Evolutionary conservation across 2,888 invertebrate genomes (phyloP), one percentile per base, ranked within the genome.

Genomic region (Heliconius ismenius): DNA sequence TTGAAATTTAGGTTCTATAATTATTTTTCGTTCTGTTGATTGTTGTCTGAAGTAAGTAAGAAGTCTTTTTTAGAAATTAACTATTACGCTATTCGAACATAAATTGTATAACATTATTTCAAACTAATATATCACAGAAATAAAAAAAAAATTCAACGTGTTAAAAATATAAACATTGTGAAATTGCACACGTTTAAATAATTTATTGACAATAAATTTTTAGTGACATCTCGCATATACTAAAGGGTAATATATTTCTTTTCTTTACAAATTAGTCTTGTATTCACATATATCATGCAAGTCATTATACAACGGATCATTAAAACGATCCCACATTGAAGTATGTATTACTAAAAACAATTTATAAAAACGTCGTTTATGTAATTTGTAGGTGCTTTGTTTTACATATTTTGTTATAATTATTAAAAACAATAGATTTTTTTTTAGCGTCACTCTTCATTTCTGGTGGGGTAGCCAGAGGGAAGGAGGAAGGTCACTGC

Each of bases 251-350:
- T 63, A 78, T 78, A 79, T 78, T 67, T 78, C 76, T 74, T 78
- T 75, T 75, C 74, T 65, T 76, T 75, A 75, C 72, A 76, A 79
- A 79, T 79, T 78, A 78, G 79, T 76, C 70, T 67, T 21, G 73
- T 65, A 63, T 74, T 77, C 72, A 63, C 72, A 76, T 79, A 78
- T 36, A 79, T 79, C 78, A 74, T 65, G n/a, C 36, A 28, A 39
- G 43, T 64, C 54, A 70, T 75, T 69, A 63, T 74, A 39, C 39
- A 69, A 58, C n/a, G 62, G 54, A n/a, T 15, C 60, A 75, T 75
- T 75, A 62, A 60, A 39, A n/a, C 21, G 49, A n/a, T n/a, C n/a
- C n/a, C n/a, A n/a, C 24, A 62, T 69, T 68, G 26, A 62, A 62
- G 26, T 43, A 43, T 58, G n/a, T 68, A 68, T 49, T 49, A 49